phyloP scores from a whole-genome alignment of 2,888 invertebrate species.

The Noctua janthe region DNA sequence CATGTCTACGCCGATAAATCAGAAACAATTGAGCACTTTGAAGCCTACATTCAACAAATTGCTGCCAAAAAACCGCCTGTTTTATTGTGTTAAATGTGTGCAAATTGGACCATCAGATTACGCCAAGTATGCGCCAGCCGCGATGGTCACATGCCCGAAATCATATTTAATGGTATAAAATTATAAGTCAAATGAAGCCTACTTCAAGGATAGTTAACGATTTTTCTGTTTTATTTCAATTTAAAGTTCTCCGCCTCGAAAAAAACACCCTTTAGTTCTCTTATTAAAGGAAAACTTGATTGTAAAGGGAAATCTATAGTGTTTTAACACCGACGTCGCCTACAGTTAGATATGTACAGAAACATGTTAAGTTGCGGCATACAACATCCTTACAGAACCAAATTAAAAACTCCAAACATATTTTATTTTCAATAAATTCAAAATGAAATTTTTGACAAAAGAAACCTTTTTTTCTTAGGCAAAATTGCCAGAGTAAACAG shows the following conservation, averaged over 20 bases:
- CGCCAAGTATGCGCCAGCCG: no score
- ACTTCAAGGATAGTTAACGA: neutral
- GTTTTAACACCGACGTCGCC: constrained; percentile 88
- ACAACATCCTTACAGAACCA: constrained; percentile 40
- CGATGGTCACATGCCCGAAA: no score
- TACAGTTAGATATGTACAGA: constrained; percentile 63
- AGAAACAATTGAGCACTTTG: no score
- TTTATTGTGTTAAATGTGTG: no score
- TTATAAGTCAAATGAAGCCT: neutral
- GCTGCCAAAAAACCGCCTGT: no score
- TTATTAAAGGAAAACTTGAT: constrained; percentile 64
- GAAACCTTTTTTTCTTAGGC: constrained; percentile 38
- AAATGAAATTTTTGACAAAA: constrained; percentile 47
- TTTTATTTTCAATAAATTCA: constrained; percentile 59
- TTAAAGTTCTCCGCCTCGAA: neutral
- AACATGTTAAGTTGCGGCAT: constrained; percentile 33
- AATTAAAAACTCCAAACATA: constrained; percentile 59
- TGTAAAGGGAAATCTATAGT: constrained; percentile 62
- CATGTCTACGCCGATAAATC: no score
- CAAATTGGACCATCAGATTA: no score
- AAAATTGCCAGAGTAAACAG: constrained; percentile 25
- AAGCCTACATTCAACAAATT: no score
- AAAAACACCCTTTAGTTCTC: constrained; percentile 38
- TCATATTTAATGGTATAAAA: neutral
- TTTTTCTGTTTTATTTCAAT: neutral